These are phyloP conservation scores for Tapera naevia DNA, from an alignment of 2,797 vertebrate genomes.

Conservation along the genomic window DNA sequence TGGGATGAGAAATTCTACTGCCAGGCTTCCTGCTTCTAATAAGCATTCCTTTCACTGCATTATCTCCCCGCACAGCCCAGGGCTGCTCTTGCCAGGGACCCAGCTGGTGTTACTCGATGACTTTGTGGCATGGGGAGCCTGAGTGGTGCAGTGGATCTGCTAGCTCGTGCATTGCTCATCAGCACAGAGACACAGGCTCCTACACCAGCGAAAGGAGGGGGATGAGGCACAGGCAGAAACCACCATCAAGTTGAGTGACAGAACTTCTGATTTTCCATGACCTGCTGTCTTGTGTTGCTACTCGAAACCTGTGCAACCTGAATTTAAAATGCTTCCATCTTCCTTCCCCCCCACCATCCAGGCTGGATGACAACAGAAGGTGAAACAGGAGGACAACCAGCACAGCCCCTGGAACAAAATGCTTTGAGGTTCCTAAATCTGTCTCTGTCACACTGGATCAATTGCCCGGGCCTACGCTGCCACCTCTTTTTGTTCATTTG, in stretches of 20 bases:
- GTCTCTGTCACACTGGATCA: constrained; percentile 46
- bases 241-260: not conserved
- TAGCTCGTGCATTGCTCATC: not conserved
- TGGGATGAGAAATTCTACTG: constrained; percentile 41
- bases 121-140: constrained; percentile 29
- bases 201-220: not conserved
- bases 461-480: not conserved
- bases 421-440: constrained; percentile 52
- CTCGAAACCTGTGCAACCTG: constrained; percentile 17
- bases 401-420: constrained; percentile 36
- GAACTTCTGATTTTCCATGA: constrained; percentile 1
- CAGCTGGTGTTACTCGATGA: constrained; percentile 62
- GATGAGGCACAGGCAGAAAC: not conserved
- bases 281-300: not conserved
- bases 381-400: constrained; percentile 36
- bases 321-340: not conserved
- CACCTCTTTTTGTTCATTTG: constrained; percentile 54
- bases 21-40: constrained; percentile 39
- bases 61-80: constrained; percentile 29
- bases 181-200: constrained; percentile 15
- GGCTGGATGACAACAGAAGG: constrained; percentile 19
- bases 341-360: not conserved
- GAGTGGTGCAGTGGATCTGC: not conserved
- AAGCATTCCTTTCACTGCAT: constrained; percentile 52
- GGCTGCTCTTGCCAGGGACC: constrained; percentile 61